Evolutionary conservation across 2,113 vertebrate species (phyloP), one percentile per base, ranked within the genome.

Genomic region (Psettodes erumei): DNA sequence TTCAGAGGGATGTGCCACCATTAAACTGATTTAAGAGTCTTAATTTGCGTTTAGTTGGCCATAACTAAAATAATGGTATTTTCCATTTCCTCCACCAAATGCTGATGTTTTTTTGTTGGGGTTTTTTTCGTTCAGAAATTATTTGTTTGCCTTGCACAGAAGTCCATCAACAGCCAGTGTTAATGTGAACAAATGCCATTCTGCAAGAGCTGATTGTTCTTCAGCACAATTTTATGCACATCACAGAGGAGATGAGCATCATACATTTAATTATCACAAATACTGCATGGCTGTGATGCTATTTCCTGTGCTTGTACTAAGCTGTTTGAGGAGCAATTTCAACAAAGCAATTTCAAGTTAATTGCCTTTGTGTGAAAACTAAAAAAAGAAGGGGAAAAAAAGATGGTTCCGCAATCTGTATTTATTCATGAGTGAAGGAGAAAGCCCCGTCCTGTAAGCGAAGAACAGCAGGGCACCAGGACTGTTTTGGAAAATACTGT

Each of bases 281-380:
- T 82, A 59, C 54, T 66, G 59, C 78, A 58, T 48, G 68, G 67
- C 80, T 76, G 77, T 67, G 66, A 85, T 76, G 74, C 72, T 54
- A 76, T 83, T 89, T 89, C 82, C 80, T 82, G 54, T 32, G 21
- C 58, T 68, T 32, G 42, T 55, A 64, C 69, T 75, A 76, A 86
- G 84, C 83, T 79, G 66, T 87, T 84, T 75, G 50, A 79, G 73
- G 73, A 75, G 69, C 85, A 82, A 79, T 88, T 90, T 82, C 82
- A 88, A 86, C 82, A 89, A 81, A 87, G 73, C 81, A 86, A 90
- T 92, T 89, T 87, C 73, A 80, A 83, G 71, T 89, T 90, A 90
- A 91, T 91, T 90, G 85, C 71, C 71, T 84, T 71, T 74, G 84
- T 83, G 66, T 74, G 79, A 86, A 63, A 62, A 33, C 15, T 38